Evolutionary conservation across 92 coral and sea anemone species (phyloP).

Genomic region (Isaurus tuberculatus): DNA sequence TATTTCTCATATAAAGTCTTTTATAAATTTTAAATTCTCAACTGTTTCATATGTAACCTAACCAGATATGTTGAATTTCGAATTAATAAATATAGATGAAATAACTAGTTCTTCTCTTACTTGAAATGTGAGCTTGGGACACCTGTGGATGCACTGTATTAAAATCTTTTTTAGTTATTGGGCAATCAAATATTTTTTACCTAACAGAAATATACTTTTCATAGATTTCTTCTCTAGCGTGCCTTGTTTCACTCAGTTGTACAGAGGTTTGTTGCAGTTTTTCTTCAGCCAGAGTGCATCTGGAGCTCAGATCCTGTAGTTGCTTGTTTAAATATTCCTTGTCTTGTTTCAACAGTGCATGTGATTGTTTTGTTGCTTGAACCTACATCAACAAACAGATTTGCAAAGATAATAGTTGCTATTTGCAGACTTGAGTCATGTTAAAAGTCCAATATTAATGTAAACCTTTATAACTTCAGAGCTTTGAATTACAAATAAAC

Average conservation of each 20-base stretch:
- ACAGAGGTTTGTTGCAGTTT: conserved; percentile 74
- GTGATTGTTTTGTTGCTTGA: conserved; percentile 87
- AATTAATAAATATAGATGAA: too few species aligned
- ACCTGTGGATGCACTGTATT: background rate
- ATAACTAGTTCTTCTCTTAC: too few species aligned
- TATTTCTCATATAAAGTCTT: too few species aligned
- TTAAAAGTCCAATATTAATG: too few species aligned
- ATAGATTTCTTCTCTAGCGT: conserved; percentile 90
- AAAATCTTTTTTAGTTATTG: background rate
- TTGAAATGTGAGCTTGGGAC: too few species aligned
- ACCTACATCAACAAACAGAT: conserved; percentile 56
- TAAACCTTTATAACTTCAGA: background rate
- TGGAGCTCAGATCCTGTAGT: conserved; percentile 79
- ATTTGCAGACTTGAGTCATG: background rate
- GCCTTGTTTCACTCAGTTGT: conserved; percentile 76
- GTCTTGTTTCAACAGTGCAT: conserved; percentile 91
- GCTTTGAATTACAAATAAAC: background rate
- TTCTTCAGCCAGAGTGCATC: conserved; percentile 84
- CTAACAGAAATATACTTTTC: conserved; percentile 92
- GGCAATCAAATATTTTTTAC: conserved; percentile 32
- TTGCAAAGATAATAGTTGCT: background rate
- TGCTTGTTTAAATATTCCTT: conserved; percentile 94
- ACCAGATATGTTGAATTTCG: too few species aligned
- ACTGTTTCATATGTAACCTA: too few species aligned
- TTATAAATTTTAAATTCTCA: too few species aligned